Conservation (phyloP, 2,888 invertebrate genomes). For the Parnassius glacialis region DNA sequence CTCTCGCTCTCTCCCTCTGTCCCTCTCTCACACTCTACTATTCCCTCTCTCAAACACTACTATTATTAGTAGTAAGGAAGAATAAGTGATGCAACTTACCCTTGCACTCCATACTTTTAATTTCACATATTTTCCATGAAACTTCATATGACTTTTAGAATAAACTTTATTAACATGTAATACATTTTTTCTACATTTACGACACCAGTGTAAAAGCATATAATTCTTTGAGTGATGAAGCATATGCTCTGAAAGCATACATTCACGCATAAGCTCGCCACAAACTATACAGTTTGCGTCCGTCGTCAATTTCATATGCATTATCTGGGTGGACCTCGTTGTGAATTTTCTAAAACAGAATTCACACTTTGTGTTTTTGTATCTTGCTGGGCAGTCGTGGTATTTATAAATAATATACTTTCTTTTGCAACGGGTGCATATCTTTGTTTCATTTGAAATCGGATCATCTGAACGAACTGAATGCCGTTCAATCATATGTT, state of each 20-base stretch:
- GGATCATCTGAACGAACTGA: slow-evolving; percentile 5
- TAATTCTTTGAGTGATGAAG: slow-evolving; percentile 8
- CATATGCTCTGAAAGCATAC: neutral
- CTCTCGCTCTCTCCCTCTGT: too few species aligned
- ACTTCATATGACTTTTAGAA: slow-evolving; percentile 1
- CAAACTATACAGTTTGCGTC: neutral
- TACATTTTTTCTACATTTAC: slow-evolving; percentile 4
- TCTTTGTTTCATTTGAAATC: neutral
- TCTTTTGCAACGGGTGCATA: neutral
- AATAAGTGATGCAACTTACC: neutral
- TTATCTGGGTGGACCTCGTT: neutral
- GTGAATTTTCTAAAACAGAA: slow-evolving; percentile 3
- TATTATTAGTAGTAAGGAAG: too few species aligned
- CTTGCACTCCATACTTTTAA: neutral
- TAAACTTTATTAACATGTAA: neutral
- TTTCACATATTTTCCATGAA: neutral
- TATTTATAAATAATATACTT: neutral
- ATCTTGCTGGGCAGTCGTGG: slow-evolving; percentile 9
- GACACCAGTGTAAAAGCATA: neutral
- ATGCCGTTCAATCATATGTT: neutral
- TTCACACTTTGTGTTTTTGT: neutral
- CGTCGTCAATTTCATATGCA: neutral
- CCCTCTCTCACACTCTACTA: too few species aligned
- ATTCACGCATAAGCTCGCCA: neutral
- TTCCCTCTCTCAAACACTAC: too few species aligned